Evolutionary conservation across 2,113 vertebrate genomes (phyloP), one percentile per base, ranked within the genome.

Genomic region (Oryzias curvinotus): DNA sequence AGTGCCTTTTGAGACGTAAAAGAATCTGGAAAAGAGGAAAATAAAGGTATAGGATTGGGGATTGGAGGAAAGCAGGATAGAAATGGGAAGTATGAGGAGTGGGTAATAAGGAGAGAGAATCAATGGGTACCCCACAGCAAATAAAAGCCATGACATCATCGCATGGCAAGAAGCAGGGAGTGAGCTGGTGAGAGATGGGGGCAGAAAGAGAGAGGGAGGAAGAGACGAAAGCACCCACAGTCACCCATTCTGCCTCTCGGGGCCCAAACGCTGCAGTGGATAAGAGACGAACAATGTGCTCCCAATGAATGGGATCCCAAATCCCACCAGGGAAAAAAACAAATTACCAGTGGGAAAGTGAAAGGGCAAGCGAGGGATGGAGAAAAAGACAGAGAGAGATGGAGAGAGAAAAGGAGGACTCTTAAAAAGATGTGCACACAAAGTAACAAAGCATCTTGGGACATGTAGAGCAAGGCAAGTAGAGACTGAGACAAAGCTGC

Each of bases 111-210:
- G 75, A 80, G 78, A 82, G 77, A 72, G 79, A 87, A 85, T 88
- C 86, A 88, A 85, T 88, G 81, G 78, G 83, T 81, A 59, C 62
- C 77, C 78, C 75, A 48, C 42, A 80, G 82, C 78, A 79, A 84
- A 90, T 78, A 72, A 82, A 86, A 84, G 82, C 78, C 79, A 88
- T 91, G 90, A 91, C 90, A 91, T 91, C 90, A 91, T 87, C 45
- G 62, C 19, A 80, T 87, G 87, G 86, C 82, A 87, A 75, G 45
- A 57, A 84, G 77, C 55, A 57, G 68, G 71, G 71, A 80, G 75
- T 25, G 68, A 62, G 76, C 71, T 59, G 68, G 65, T 5, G 49
- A 78, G 68, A 74, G 64, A 65, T 14, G 43, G 52, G 60, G 55
- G 52, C 14, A 26, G 49, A 45, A 57, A 43, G 52, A 68, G 72